Conservation (phyloP, 1,140 invertebrate species). For the Chelonus insularis region DNA sequence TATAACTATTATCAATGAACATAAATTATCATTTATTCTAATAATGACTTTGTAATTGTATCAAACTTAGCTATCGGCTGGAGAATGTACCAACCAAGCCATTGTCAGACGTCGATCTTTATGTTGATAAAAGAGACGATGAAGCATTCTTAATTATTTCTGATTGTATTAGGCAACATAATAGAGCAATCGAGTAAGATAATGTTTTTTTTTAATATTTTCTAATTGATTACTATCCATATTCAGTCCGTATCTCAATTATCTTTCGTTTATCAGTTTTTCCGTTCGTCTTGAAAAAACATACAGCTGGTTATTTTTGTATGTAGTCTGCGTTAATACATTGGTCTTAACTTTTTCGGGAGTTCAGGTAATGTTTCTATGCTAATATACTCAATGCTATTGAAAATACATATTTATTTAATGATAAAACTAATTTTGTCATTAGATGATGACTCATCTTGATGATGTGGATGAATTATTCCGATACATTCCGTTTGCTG, state of each 20-base stretch:
- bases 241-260: no score
- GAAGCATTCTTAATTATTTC: neutral
- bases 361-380: constrained; percentile 2
- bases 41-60: neutral
- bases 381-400: no score
- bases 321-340: neutral
- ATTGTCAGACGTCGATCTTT: neutral
- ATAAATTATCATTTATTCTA: no score
- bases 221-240: no score
- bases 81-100: neutral
- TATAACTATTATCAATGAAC: neutral
- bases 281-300: neutral
- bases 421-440: neutral
- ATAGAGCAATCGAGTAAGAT: constrained; percentile 11
- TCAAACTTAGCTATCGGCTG: constrained; percentile 1
- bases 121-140: neutral
- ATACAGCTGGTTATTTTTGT: constrained; percentile 14
- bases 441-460: neutral
- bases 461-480: neutral
- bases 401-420: no score
- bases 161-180: constrained; percentile 9
- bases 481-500: neutral
- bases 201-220: no score
- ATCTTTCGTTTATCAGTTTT: no score
- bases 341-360: constrained; percentile 9